Evolutionary conservation across 30 jellyfish, hydroid and myxozoan genomes (phyloP).

Genomic region (Mastigias papua): DNA sequence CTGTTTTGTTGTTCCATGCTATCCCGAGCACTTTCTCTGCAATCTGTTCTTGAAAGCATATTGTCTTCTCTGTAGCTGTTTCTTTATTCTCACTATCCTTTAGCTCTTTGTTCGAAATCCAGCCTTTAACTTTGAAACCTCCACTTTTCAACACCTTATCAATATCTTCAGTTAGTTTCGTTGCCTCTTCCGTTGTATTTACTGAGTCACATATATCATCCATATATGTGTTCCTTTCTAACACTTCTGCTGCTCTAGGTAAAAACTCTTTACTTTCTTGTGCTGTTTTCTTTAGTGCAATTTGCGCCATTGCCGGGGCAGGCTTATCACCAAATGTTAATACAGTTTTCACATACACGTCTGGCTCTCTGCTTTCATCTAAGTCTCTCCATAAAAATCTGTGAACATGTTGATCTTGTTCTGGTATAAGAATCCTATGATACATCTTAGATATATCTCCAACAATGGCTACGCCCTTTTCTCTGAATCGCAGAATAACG

Average conservation of each 20-base stretch:
- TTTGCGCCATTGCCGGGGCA: constrained; percentile 70
- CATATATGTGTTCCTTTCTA: constrained; percentile 53
- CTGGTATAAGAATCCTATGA: constrained; percentile 46
- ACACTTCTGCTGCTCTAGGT: constrained; percentile 58
- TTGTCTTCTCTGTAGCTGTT: constrained; percentile 2
- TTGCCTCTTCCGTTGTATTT: constrained; percentile 46
- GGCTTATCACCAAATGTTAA: constrained; percentile 74
- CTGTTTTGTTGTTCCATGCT: too few relatives aligned
- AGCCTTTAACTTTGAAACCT: constrained; percentile 58
- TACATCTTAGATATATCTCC: constrained; percentile 73
- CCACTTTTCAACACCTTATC: constrained; percentile 49
- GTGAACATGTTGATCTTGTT: constrained; percentile 71
- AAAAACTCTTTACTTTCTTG: constrained; percentile 9
- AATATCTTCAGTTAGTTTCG: constrained; percentile 41
- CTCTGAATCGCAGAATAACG: constrained; percentile 65
- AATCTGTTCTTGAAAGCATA: neutral
- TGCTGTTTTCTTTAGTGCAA: constrained; percentile 63
- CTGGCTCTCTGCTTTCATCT: constrained; percentile 55
- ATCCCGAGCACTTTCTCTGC: too few relatives aligned
- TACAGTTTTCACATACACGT: constrained; percentile 58
- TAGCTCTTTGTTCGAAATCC: constrained; percentile 35
- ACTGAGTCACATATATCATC: constrained; percentile 75
- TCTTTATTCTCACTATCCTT: constrained; percentile 38
- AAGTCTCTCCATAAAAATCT: constrained; percentile 66
- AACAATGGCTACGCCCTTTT: constrained; percentile 48